These are phyloP conservation scores for Osmerus eperlanus DNA, from an alignment of 2,113 vertebrate genomes.

Conservation along the genomic window DNA sequence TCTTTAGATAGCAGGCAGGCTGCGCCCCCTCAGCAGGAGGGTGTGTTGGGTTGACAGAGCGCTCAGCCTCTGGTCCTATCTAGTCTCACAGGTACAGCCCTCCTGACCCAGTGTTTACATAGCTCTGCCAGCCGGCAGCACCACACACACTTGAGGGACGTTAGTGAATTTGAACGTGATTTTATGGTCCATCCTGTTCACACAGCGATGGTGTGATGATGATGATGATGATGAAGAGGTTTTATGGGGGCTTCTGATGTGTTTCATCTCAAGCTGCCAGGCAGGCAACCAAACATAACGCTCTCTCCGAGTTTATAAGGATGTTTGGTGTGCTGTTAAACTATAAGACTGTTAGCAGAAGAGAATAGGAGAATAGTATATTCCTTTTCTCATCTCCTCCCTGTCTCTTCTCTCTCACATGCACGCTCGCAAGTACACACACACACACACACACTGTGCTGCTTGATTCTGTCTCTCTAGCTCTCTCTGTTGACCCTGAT, in stretches of 20 bases:
- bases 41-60: constrained; percentile 23
- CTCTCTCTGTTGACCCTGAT: neutral
- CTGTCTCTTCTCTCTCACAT: neutral
- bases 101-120: no score
- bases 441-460: neutral
- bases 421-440: neutral
- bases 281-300: no score
- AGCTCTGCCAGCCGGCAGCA: no score
- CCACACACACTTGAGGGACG: no score
- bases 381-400: neutral
- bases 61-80: constrained; percentile 54
- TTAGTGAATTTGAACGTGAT: no score
- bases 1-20: neutral
- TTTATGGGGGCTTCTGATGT: no score
- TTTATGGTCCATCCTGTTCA: no score
- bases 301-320: no score
- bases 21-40: neutral
- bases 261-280: no score
- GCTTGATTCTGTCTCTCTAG: neutral
- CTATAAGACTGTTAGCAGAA: neutral
- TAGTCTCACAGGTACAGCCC: constrained; percentile 62
- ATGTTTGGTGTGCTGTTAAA: no score
- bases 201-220: no score
- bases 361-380: neutral
- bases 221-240: no score